These are phyloP conservation scores for Disparrhopalites patrizii DNA, from an alignment of 2,888 invertebrate genomes.

Conservation along the genomic window DNA sequence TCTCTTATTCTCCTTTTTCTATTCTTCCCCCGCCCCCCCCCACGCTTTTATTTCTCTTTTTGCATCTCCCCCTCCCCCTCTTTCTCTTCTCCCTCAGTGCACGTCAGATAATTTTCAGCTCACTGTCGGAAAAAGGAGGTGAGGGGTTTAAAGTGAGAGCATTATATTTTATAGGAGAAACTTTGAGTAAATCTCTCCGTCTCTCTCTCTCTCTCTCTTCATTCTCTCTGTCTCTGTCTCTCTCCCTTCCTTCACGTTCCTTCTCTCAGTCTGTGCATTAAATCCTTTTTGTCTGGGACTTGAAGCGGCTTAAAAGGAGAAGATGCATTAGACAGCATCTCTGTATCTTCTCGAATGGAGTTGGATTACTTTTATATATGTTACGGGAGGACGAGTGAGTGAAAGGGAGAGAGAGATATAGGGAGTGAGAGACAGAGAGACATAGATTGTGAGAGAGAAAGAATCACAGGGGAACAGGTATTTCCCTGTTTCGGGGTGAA, in stretches of 20 bases:
- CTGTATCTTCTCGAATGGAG: too few relatives aligned
- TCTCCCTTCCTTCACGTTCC: too few relatives aligned
- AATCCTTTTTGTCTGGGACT: constrained; percentile 15
- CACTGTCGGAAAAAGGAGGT: too few relatives aligned
- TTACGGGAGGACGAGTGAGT: too few relatives aligned
- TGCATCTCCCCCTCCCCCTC: background rate
- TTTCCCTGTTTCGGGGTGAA: background rate
- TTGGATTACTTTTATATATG: background rate
- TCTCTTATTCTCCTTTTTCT: background rate
- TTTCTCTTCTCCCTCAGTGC: background rate
- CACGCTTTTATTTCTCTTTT: constrained; percentile 5
- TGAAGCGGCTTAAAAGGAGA: too few relatives aligned
- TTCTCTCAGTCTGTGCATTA: too few relatives aligned
- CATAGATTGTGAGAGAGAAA: background rate
- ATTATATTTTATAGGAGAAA: too few relatives aligned
- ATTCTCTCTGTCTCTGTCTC: background rate
- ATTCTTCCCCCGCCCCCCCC: too few relatives aligned
- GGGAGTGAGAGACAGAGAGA: background rate
- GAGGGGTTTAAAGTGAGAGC: too few relatives aligned
- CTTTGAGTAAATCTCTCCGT: too few relatives aligned
- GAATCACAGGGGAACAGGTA: background rate
- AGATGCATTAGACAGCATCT: too few relatives aligned
- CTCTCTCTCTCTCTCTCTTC: background rate
- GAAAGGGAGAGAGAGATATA: background rate
- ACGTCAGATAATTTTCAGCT: too few relatives aligned